Percentiles rank a stretch among this genome's conserved stretches.
phyloP scores from a whole-genome alignment of 2,113 vertebrate genomes.

The Gymnorhina tibicen region DNA sequence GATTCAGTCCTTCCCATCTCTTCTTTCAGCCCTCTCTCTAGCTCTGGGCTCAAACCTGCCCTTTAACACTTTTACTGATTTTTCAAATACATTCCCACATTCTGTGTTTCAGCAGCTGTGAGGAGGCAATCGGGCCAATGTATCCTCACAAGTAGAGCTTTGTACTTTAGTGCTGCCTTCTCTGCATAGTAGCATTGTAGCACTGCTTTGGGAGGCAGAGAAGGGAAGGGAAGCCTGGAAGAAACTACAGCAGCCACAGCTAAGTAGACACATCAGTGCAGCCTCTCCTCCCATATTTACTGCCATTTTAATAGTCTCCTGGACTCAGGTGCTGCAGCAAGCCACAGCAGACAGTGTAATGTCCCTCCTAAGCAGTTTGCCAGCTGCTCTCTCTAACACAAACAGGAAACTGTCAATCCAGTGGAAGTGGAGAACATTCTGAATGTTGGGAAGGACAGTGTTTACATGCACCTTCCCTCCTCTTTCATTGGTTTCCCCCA shows the following conservation, averaged over 20 bases:
- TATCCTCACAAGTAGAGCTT: constrained; percentile 58
- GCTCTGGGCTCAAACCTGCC: constrained; percentile 23
- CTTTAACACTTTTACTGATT: constrained; percentile 33
- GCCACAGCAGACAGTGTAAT: neutral
- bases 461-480: neutral
- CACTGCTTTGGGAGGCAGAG: neutral
- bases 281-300: neutral
- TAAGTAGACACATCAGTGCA: neutral
- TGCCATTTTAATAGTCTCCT: neutral
- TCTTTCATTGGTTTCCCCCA: neutral
- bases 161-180: constrained; percentile 40
- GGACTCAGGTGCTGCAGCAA: neutral
- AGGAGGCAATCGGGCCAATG: constrained; percentile 6
- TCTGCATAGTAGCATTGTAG: constrained; percentile 33
- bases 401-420: neutral
- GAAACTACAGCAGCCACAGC: constrained; percentile 3
- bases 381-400: neutral
- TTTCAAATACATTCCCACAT: constrained; percentile 44
- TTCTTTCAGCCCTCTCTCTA: constrained; percentile 11
- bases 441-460: neutral
- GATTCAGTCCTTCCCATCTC: constrained; percentile 53
- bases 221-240: neutral
- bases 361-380: neutral
- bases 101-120: constrained; percentile 37
- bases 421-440: neutral